Evolutionary conservation across 2,888 invertebrate species (phyloP), one percentile per base, ranked within the genome.

Genomic region (Habroteleia sp.): DNA sequence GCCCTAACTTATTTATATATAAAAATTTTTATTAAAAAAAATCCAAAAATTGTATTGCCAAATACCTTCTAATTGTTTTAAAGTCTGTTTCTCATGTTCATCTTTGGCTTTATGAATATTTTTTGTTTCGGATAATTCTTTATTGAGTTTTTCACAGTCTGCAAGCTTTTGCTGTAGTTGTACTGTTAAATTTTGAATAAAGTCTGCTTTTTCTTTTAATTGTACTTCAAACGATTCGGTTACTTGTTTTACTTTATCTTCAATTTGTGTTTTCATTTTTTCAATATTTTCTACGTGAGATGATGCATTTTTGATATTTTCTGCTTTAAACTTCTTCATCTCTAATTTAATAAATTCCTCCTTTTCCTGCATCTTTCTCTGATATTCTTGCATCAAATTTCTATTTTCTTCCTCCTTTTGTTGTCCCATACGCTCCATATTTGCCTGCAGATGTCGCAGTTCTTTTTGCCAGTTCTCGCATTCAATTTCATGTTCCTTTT

Each of bases 351-450:
- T 62, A 5, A 80, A 58, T 81, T 90, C 90, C 79, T 91, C 91
- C 80, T 91, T 90, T 80, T 91, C 91, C 72, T 90, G 90, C 35
- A 91, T 86, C 2, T 89, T 89, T 81, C 90, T 89, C 76, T 90
- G 89, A 78, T 89, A 90, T 80, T 91, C 90, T 75, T 84, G 87
- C 7, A 90, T 85, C 8, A 91, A 82, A 81, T 89, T 89, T 77
- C 90, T 89, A 16, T 89, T 89, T 8, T 90, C 89, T 54, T 79
- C 87, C 7, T 84, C 84, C 6, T 87, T 88, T 27, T 88, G 85
- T 74, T 87, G 89, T 1, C 89, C 87, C 50, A 91, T 89, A 25
- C 85, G 87, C 1, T 91, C 84, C 16, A 85, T 84, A 4, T 60
- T 75, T 44, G 86, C 76, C 14, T 79, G 83, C 3, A 84, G 77